Percentiles rank a stretch among this genome's conserved stretches.
Evolutionary conservation across 2,888 invertebrate species (phyloP).

Genomic region (Cynaeus angustus): DNA sequence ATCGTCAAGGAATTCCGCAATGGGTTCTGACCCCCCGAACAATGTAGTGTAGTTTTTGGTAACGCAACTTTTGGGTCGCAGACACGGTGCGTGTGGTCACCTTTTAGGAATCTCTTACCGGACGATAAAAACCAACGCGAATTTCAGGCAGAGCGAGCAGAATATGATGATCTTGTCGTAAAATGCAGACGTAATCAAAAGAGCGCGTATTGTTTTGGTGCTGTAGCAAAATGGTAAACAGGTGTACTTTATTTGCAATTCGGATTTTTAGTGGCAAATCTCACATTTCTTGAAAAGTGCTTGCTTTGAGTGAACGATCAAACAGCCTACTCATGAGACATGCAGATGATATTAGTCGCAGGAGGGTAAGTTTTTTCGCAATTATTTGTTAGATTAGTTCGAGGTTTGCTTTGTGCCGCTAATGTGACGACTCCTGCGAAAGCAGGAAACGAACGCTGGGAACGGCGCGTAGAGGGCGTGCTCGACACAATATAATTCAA

Average conservation of each 20-base stretch:
- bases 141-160: constrained; percentile 35
- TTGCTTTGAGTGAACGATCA: constrained; percentile 40
- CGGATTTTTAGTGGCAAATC: constrained; percentile 46
- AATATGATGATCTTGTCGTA: constrained; percentile 49
- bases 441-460: neutral
- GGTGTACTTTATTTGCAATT: constrained; percentile 46
- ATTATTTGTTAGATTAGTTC: constrained; percentile 9
- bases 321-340: constrained; percentile 68
- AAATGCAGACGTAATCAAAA: constrained; percentile 49
- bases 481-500: neutral
- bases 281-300: constrained; percentile 35
- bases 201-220: constrained; percentile 44
- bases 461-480: constrained; percentile 11
- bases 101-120: constrained; percentile 21
- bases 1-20: too few species aligned
- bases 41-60: constrained; percentile 12
- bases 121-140: constrained; percentile 39
- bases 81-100: constrained; percentile 42
- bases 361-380: constrained; percentile 70
- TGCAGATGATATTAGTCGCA: constrained; percentile 76
- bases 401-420: constrained; percentile 14
- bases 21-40: constrained; percentile 1
- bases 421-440: constrained; percentile 8
- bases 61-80: constrained; percentile 29
- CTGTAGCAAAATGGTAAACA: constrained; percentile 51